phyloP scores from a whole-genome alignment of 2,888 invertebrate species.

The Eudasyphora cyanicolor region DNA sequence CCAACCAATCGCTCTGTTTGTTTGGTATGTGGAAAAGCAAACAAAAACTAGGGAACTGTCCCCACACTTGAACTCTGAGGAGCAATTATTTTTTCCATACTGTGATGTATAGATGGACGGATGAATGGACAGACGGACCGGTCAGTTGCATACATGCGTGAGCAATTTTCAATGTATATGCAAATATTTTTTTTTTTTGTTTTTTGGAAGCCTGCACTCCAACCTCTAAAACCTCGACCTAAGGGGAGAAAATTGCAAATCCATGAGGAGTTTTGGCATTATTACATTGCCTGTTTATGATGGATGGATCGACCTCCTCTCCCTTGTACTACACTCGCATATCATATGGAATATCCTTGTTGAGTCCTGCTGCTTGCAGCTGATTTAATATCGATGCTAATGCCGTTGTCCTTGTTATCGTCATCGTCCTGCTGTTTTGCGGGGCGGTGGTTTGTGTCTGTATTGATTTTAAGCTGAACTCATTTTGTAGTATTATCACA shows the following conservation, averaged over 20 bases:
- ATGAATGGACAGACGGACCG: neutral
- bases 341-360: slow-evolving; percentile 47
- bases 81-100: slow-evolving; percentile 20
- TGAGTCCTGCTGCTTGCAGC: slow-evolving; percentile 48
- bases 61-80: neutral
- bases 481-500: slow-evolving; percentile 65
- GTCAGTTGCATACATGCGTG: slow-evolving; percentile 31
- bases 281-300: slow-evolving; percentile 14
- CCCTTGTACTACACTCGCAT: neutral
- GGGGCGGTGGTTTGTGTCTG: neutral
- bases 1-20: neutral
- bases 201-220: neutral
- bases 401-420: neutral
- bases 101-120: neutral
- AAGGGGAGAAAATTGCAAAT: slow-evolving; percentile 33
- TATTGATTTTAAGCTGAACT: slow-evolving; percentile 54
- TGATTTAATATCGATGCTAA: slow-evolving; percentile 48
- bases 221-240: neutral
- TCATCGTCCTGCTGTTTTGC: neutral
- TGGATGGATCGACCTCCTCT: neutral
- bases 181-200: slow-evolving; percentile 40
- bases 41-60: neutral
- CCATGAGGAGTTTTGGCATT: slow-evolving; percentile 22
- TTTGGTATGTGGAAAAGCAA: neutral
- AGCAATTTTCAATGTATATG: slow-evolving; percentile 55